These are phyloP conservation scores for Taurulus bubalis DNA, from an alignment of 2,113 vertebrate species.

Conservation along the genomic window DNA sequence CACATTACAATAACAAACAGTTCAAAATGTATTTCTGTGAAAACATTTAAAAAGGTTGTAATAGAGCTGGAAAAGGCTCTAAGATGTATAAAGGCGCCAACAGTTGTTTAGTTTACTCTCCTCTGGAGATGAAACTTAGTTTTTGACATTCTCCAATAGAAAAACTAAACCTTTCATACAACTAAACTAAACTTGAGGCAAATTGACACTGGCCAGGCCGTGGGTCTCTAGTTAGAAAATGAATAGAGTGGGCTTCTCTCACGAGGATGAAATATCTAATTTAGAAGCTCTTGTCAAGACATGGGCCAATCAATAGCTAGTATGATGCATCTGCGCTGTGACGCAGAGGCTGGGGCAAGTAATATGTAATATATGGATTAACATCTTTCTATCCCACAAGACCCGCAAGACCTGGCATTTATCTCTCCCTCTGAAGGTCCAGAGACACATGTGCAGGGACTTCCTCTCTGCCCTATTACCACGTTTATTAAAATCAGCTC, in stretches of 20 bases:
- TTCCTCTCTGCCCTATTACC: conserved; percentile 55
- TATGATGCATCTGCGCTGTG: conserved; percentile 61
- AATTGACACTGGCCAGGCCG: conserved; percentile 19
- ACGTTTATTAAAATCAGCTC: conserved; percentile 75
- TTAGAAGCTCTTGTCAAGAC: conserved; percentile 58
- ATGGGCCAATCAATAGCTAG: conserved; percentile 65
- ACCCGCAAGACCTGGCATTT: conserved; percentile 61
- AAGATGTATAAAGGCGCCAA: conserved; percentile 15
- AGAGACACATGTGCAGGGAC: conserved; percentile 47
- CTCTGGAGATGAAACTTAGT: conserved; percentile 30
- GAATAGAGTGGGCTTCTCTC: conserved; percentile 41
- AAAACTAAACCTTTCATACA: conserved; percentile 24
- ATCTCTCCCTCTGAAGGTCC: conserved; percentile 69
- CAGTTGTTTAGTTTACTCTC: conserved; percentile 11
- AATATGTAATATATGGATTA: conserved; percentile 73
- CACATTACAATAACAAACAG: not conserved
- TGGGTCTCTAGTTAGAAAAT: conserved; percentile 47
- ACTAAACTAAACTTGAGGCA: conserved; percentile 42
- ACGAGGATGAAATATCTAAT: conserved; percentile 68
- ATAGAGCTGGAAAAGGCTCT: not conserved
- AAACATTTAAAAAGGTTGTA: not conserved
- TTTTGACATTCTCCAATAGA: conserved; percentile 4
- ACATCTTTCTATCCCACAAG: conserved; percentile 63
- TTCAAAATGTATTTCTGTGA: not conserved
- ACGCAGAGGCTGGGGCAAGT: conserved; percentile 27